Conservation (phyloP, 2,113 vertebrate species). For the Lepus americanus region DNA sequence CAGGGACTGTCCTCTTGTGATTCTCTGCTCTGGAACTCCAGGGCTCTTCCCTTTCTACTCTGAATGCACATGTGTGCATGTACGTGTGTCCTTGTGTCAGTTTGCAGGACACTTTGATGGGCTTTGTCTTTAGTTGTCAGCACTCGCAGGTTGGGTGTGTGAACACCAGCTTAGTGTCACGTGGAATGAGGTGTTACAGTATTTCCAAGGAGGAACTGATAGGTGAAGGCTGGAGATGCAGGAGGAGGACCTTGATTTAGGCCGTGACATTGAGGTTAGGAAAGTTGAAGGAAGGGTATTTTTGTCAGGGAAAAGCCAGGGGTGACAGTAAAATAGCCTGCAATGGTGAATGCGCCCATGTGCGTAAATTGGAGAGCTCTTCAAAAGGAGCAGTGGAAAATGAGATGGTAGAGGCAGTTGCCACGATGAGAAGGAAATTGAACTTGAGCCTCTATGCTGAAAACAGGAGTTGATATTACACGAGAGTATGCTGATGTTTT, state of each 20-base stretch:
- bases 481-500: not conserved
- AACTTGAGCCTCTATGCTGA: conserved; percentile 8
- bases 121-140: not conserved
- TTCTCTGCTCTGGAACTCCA: not conserved
- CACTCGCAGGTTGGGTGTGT: not conserved
- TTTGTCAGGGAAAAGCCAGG: not conserved
- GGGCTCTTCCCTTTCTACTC: not conserved
- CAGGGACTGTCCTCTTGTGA: not conserved
- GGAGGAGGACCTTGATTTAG: not conserved
- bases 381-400: not conserved
- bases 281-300: not conserved
- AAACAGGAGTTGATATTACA: conserved; percentile 2
- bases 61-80: not conserved
- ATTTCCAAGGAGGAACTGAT: not conserved
- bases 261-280: not conserved
- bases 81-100: not conserved
- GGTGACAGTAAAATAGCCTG: not conserved
- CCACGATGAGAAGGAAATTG: not conserved
- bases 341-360: not conserved
- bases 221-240: not conserved
- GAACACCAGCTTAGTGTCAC: not conserved
- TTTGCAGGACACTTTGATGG: not conserved
- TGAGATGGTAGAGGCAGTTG: not conserved
- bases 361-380: not conserved
- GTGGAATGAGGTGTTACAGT: not conserved